These are phyloP conservation scores for Dolomedes plantarius DNA, from an alignment of 2,888 invertebrate genomes.

Conservation along the genomic window DNA sequence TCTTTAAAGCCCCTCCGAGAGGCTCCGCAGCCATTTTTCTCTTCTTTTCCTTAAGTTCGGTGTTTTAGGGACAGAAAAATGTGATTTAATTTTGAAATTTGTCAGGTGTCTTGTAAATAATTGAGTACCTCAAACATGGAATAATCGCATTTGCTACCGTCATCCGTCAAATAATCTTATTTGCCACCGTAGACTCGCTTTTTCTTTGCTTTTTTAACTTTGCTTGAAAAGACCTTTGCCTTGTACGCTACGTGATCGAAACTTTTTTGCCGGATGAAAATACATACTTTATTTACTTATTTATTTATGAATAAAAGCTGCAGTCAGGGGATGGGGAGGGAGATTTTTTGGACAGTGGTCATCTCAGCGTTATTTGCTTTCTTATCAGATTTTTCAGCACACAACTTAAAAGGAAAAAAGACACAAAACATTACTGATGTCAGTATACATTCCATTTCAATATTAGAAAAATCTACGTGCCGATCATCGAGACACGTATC, in stretches of 20 bases:
- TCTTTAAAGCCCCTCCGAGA: slow-evolving; percentile 41
- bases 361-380: slow-evolving; percentile 23
- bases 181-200: slow-evolving; percentile 19
- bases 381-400: background rate
- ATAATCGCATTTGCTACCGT: slow-evolving; percentile 59
- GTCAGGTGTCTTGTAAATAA: slow-evolving; percentile 57
- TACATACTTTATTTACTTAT: slow-evolving; percentile 37
- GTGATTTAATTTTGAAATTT: slow-evolving; percentile 64
- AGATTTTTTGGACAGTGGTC: slow-evolving; percentile 39
- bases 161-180: slow-evolving; percentile 66
- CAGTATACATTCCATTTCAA: slow-evolving; percentile 48
- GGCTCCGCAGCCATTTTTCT: slow-evolving; percentile 18
- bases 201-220: background rate
- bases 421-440: background rate
- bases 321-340: background rate
- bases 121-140: slow-evolving; percentile 46
- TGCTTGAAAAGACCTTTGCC: background rate
- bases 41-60: slow-evolving; percentile 26
- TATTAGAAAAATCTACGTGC: slow-evolving; percentile 52
- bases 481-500: background rate
- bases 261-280: slow-evolving; percentile 50
- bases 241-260: slow-evolving; percentile 49
- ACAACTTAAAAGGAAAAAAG: background rate
- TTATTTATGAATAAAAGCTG: slow-evolving; percentile 26
- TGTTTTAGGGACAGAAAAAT: slow-evolving; percentile 51